Conservation (phyloP, 2,113 vertebrate species). For the Seriola quinqueradiata region DNA sequence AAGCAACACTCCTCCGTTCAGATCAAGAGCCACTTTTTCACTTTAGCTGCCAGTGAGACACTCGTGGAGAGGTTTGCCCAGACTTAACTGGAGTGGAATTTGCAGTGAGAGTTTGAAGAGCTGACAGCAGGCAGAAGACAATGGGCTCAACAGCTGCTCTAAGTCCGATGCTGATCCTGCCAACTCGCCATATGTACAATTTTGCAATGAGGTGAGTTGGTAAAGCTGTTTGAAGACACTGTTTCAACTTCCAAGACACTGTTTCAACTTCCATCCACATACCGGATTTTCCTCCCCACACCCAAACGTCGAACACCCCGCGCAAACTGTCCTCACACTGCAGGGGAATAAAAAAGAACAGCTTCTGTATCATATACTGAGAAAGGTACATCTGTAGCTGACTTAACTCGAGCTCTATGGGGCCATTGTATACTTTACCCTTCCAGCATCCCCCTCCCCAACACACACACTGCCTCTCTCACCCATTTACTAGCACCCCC, state of each 20-base stretch:
- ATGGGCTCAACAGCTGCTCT: conserved; percentile 64
- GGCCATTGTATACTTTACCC: conserved; percentile 65
- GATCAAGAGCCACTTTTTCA: conserved; percentile 59
- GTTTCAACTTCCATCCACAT: conserved; percentile 12
- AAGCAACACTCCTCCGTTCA: conserved; percentile 50
- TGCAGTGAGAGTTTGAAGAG: conserved; percentile 56
- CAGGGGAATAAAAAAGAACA: not conserved
- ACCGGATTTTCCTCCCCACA: conserved; percentile 1
- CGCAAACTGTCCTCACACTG: conserved; percentile 9
- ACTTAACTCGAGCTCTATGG: conserved; percentile 52
- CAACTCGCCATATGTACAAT: conserved; percentile 61
- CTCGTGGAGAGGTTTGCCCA: conserved; percentile 44
- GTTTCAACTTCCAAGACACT: conserved; percentile 20
- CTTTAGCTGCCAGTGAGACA: conserved; percentile 54
- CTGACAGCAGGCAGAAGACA: conserved; percentile 57
- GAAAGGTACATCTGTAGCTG: conserved; percentile 53
- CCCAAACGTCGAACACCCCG: conserved; percentile 3
- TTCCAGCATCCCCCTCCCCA: conserved; percentile 37
- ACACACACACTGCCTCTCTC: conserved; percentile 58
- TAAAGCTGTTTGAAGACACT: conserved; percentile 43
- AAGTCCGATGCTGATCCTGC: conserved; percentile 49
- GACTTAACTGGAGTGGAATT: conserved; percentile 72
- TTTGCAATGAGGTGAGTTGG: conserved; percentile 46
- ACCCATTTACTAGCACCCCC: conserved; percentile 25
- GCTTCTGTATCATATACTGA: conserved; percentile 6